Evolutionary conservation across 2,797 vertebrate genomes (phyloP), one percentile per base, ranked within the genome.

Genomic region (Odontamblyopus rebecca): DNA sequence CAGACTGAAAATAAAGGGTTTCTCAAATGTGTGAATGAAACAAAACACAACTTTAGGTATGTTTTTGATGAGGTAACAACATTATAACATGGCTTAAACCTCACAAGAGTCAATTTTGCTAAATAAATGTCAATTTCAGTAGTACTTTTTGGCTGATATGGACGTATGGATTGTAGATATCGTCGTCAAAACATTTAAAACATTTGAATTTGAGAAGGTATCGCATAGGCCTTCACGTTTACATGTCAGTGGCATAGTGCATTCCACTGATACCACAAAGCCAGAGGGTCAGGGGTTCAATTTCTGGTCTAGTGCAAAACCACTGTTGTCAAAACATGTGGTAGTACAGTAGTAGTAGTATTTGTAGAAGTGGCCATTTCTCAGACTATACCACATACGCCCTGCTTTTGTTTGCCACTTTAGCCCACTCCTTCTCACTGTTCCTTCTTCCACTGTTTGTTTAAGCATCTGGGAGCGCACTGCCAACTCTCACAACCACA

Each of bases 391-490:
- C 18, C 61, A 41, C 30, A 23, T 44, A 62, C 11, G 41, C 9
- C 2, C 19, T 38, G 44, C 15, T 15, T 48, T 48, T 15, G 44
- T 16, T 48, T 15, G 2, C 44, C 4, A 1, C 44, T 48, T 48
- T 48, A 48, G 2, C 35, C 59, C 65, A 68, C 68, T 78, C 70
- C 38, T 32, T 88, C 75, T 88, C 77, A 91, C 91, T 89, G 70
- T 66, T 81, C 27, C 16, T 69, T 48, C 44, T 77, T 57, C 66
- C 68, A 15, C 23, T 74, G 74, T 89, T 89, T 91, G 69, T n/a
- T 68, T 87, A 87, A 23, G 77, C 70, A 69, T 77, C 54, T 62
- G 12, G 1, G 51, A 78, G 75, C 62, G 66, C 62, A 59, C 26
- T 59, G 73, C 67, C 79, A 83, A 62, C 72, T 73, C 70, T 71